phyloP scores from a whole-genome alignment of 2,888 invertebrate species.

The Tachina fera region DNA sequence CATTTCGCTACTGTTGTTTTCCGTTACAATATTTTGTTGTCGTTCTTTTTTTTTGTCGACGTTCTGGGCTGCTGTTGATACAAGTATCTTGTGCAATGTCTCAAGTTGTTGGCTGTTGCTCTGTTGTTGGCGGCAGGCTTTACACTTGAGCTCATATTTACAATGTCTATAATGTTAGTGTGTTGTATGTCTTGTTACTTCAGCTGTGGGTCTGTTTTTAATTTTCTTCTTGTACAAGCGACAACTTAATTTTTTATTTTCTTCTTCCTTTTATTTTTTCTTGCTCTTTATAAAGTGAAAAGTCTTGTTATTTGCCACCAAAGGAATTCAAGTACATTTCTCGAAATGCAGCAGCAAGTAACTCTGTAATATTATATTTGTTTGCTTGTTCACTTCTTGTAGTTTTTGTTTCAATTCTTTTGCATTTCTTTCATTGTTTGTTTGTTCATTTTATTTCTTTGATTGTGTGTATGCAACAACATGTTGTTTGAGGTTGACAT shows the following conservation, averaged over 20 bases:
- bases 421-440: constrained; percentile 36
- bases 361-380: constrained; percentile 27
- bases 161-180: constrained; percentile 68
- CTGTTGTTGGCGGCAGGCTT: constrained; percentile 58
- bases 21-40: constrained; percentile 21
- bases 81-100: constrained; percentile 35
- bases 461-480: constrained; percentile 35
- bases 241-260: constrained; percentile 34
- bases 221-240: constrained; percentile 42
- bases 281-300: constrained; percentile 63
- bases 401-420: constrained; percentile 31
- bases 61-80: constrained; percentile 36
- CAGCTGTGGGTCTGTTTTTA: constrained; percentile 70
- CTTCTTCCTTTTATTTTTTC: constrained; percentile 7
- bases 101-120: constrained; percentile 52
- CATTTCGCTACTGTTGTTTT: constrained; percentile 16
- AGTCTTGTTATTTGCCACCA: constrained; percentile 66
- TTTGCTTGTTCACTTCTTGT: constrained; percentile 44
- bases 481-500: constrained; percentile 61
- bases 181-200: constrained; percentile 64
- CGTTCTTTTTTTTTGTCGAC: not conserved
- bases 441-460: constrained; percentile 35
- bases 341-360: constrained; percentile 3
- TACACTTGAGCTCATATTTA: constrained; percentile 72
- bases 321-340: constrained; percentile 64